These are phyloP conservation scores for Trididemnum clinides DNA, from an alignment of 23 tunicate species.

Conservation along the genomic window DNA sequence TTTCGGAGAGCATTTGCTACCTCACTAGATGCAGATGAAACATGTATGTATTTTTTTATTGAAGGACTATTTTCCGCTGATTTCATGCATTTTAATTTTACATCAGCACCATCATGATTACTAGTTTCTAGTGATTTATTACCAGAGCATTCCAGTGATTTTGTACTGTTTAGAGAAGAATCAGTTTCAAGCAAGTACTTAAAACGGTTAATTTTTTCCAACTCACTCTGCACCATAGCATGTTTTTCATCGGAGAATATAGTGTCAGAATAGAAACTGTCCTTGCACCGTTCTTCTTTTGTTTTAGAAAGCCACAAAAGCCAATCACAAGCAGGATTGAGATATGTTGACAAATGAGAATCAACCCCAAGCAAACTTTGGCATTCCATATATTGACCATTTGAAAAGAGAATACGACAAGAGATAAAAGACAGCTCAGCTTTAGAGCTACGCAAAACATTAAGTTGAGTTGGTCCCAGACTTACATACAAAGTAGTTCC, in stretches of 20 bases:
- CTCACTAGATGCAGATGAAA: not conserved
- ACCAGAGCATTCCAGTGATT: not conserved
- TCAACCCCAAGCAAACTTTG: not conserved
- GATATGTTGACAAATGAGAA: slow-evolving; percentile 11
- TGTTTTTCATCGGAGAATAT: slow-evolving; percentile 46
- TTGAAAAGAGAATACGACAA: slow-evolving; percentile 46
- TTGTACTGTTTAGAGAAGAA: not conserved
- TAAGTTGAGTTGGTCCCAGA: not conserved
- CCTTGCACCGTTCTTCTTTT: not conserved
- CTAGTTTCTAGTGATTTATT: not conserved
- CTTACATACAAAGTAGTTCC: slow-evolving; percentile 53
- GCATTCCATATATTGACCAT: slow-evolving; percentile 34
- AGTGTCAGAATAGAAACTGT: slow-evolving; percentile 56
- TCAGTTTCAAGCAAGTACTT: slow-evolving; percentile 12
- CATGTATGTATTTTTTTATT: no score
- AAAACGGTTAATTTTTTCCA: slow-evolving; percentile 59
- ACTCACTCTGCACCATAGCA: slow-evolving; percentile 45
- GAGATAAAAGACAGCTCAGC: not conserved
- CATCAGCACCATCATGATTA: not conserved
- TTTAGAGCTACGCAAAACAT: not conserved
- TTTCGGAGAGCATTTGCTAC: slow-evolving; percentile 26
- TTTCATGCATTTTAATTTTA: no score
- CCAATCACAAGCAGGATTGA: slow-evolving; percentile 68
- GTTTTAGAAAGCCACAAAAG: slow-evolving; percentile 54
- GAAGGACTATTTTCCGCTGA: no score